These are phyloP conservation scores for Nemurella pictetii DNA, from an alignment of 2,888 invertebrate species.

Conservation along the genomic window DNA sequence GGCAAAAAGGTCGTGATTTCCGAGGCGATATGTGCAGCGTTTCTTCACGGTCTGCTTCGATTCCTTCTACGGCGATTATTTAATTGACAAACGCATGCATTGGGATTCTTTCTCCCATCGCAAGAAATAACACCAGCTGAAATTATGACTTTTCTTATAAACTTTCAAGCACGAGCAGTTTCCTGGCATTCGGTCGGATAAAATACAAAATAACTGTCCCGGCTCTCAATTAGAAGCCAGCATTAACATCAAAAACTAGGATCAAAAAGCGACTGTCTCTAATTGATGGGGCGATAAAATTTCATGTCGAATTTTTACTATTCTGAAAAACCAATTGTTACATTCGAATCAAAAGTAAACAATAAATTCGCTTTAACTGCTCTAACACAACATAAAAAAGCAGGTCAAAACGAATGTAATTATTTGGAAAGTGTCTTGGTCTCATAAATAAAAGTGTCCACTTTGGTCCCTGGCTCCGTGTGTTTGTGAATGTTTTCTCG, in stretches of 20 bases:
- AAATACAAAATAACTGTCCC: not conserved
- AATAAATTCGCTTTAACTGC: constrained; percentile 7
- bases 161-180: not conserved
- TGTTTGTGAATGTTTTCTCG: constrained; percentile 11
- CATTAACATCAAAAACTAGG: not conserved
- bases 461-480: not conserved
- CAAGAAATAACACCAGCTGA: not conserved
- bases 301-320: not conserved
- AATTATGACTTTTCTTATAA: not conserved
- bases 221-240: not conserved
- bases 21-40: not conserved
- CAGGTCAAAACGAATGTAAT: constrained; percentile 24
- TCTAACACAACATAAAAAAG: not conserved
- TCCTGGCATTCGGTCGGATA: not conserved
- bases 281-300: not conserved
- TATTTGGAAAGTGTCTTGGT: constrained; percentile 7
- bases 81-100: not conserved
- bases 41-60: not conserved
- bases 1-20: too few relatives aligned
- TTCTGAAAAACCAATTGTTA: not conserved
- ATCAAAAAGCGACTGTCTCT: not conserved
- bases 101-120: not conserved
- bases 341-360: constrained; percentile 9
- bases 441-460: constrained; percentile 24
- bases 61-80: not conserved